A percentile compares a stretch with the other conserved stretches of the same genome.
These are phyloP conservation scores for Sterna hirundo DNA, from an alignment of 2,113 vertebrate species.

Conservation along the genomic window DNA sequence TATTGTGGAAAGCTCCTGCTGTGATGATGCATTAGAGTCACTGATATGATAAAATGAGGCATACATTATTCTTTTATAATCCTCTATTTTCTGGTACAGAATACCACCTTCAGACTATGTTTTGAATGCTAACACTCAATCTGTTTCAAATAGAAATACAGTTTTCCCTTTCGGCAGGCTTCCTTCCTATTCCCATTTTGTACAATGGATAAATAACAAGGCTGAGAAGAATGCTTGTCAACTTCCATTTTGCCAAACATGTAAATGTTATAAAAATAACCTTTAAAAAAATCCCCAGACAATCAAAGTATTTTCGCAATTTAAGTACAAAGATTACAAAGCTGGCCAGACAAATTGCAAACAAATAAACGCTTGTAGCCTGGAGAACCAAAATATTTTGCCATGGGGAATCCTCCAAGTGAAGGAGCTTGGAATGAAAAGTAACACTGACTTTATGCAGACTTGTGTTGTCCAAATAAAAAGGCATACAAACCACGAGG, in stretches of 20 bases:
- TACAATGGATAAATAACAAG: neutral
- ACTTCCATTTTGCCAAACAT: neutral
- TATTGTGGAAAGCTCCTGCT: slow-evolving; percentile 4
- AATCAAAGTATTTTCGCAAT: neutral
- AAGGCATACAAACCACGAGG: neutral
- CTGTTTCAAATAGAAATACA: neutral
- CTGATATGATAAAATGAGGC: neutral
- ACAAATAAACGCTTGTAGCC: neutral
- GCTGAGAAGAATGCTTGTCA: slow-evolving; percentile 20
- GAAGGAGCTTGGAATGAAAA: neutral
- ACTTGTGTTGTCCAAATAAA: neutral
- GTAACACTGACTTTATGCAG: neutral
- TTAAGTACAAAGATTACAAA: neutral
- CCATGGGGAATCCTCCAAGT: neutral
- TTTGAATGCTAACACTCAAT: neutral
- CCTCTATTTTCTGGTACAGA: neutral
- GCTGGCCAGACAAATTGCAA: neutral
- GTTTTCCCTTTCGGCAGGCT: neutral
- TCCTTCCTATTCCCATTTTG: neutral
- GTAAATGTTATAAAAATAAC: neutral
- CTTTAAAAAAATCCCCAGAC: neutral
- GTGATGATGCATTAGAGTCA: slow-evolving; percentile 4
- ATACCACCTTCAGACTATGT: neutral
- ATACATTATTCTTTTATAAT: neutral
- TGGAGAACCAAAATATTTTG: neutral